Evolutionary conservation across 1,140 invertebrate genomes (phyloP).

Genomic region (Leptinotarsa undecemlineata): DNA sequence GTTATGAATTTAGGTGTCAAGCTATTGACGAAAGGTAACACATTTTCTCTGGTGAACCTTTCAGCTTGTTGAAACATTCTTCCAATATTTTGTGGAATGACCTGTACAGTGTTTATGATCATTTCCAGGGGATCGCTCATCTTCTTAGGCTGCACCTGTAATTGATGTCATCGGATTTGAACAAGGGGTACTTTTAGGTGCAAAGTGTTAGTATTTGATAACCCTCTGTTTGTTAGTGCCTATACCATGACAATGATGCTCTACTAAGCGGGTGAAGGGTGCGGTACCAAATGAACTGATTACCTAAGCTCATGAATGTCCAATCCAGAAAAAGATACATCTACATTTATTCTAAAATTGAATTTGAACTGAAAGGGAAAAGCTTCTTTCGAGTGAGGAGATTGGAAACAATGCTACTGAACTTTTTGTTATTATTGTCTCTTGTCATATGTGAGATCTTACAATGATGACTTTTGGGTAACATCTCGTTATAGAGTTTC

Average conservation of each 20-base stretch:
- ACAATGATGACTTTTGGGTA: too few relatives aligned
- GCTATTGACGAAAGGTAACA: slow-evolving; percentile 30
- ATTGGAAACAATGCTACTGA: too few relatives aligned
- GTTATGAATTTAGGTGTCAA: slow-evolving; percentile 20
- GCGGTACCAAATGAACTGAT: not conserved
- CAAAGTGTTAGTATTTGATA: not conserved
- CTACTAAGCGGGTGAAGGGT: too few relatives aligned
- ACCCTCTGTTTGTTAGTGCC: not conserved
- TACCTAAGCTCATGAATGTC: not conserved
- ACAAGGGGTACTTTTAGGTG: not conserved
- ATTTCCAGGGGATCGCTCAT: slow-evolving; percentile 23
- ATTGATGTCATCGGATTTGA: not conserved
- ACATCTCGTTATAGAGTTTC: too few relatives aligned
- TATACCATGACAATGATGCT: not conserved
- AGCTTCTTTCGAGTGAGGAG: too few relatives aligned
- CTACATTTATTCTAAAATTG: too few relatives aligned
- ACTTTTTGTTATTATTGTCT: too few relatives aligned
- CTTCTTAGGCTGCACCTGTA: not conserved
- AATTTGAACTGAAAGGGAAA: too few relatives aligned
- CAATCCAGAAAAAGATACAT: too few relatives aligned
- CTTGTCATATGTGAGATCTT: too few relatives aligned
- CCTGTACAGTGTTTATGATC: slow-evolving; percentile 31
- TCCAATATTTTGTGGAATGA: slow-evolving; percentile 31
- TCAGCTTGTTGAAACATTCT: slow-evolving; percentile 32
- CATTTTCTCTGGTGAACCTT: slow-evolving; percentile 32